Base-by-base conservation (phyloP, 2,888 invertebrate genomes). In the Caenorhabditis sp. region DNA sequence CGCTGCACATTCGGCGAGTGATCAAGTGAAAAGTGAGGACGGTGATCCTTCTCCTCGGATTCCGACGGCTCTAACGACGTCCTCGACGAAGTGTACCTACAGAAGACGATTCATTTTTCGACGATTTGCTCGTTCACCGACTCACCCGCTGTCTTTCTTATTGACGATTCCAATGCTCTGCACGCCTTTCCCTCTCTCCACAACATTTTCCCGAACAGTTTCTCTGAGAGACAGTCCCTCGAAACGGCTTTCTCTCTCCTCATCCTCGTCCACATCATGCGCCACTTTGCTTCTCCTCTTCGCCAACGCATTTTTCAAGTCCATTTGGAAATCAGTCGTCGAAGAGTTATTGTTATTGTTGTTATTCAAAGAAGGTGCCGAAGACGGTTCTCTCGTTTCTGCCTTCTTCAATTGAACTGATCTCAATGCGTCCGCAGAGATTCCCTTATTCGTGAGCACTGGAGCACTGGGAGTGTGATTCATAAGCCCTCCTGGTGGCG, bases 31-130 rank as follows among this genome's bases (percentile, higher is more conserved):
- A 70, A 82, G 50, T 80, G 82, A 11, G 78, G 77, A n/a, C 71
- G 71, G 30, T 70, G 74, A 39, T 73, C 62, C 39, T 74, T 78
- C 5, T 78, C 80, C 43, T 89, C 89, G 9, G 85, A 87, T 59
- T 89, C 89, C 27, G 85, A 86, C 8, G 88, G 89, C 73, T 89
- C 89, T 56, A 89, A 72, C 6, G 87, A 87, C 8, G 88, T 89
- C 22, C 89, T 62, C 9, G 89, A 89, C 11, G 89, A 89, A 1
- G 89, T 89, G 80, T 89, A 89, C 20, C 88, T 88, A 45, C 17
- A 79, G 70, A 20, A 35, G 24, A 26, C n/a, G 9, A 1, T 8
- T 53, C 35, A 27, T 43, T 20, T 41, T 7, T 7, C 0, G 11
- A 13, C 24, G 17, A 26, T n/a, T 11, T 48, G 24, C 9, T n/a